Percentiles rank a stretch among this genome's conserved stretches.
phyloP scores from a whole-genome alignment of 2,797 vertebrate genomes.

The Perdix hodgsoniae region DNA sequence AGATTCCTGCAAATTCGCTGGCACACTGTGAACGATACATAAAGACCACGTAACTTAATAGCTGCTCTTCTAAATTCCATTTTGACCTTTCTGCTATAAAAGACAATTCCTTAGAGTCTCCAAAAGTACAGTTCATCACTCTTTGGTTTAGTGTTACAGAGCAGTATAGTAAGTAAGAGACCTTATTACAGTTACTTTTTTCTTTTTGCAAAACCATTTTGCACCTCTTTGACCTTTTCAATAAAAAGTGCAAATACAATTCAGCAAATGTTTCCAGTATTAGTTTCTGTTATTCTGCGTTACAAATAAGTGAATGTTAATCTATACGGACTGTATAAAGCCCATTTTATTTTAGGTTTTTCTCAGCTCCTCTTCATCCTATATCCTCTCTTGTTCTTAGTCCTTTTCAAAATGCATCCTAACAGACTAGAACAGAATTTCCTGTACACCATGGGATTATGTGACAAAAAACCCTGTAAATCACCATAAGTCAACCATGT shows the following conservation, averaged over 20 bases:
- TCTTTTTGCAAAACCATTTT: constrained; percentile 22
- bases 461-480: neutral
- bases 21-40: constrained; percentile 46
- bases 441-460: neutral
- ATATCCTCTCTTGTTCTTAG: neutral
- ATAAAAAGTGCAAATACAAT: constrained; percentile 14
- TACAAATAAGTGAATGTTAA: constrained; percentile 39
- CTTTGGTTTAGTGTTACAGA: constrained; percentile 62
- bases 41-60: constrained; percentile 67
- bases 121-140: constrained; percentile 66
- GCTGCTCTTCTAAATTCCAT: constrained; percentile 60
- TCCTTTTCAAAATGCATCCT: neutral
- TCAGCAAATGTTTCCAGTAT: constrained; percentile 56
- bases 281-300: constrained; percentile 48
- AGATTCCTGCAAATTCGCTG: constrained; percentile 58
- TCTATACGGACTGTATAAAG: constrained; percentile 30
- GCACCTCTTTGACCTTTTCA: constrained; percentile 48
- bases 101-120: constrained; percentile 72
- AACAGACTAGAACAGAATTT: neutral
- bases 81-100: constrained; percentile 71
- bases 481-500: neutral
- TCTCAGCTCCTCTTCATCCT: neutral
- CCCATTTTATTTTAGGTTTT: neutral
- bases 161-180: constrained; percentile 38
- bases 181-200: constrained; percentile 35